Evolutionary conservation across 2,797 vertebrate genomes (phyloP), one percentile per base, ranked within the genome.

Genomic region (Lacerta agilis): DNA sequence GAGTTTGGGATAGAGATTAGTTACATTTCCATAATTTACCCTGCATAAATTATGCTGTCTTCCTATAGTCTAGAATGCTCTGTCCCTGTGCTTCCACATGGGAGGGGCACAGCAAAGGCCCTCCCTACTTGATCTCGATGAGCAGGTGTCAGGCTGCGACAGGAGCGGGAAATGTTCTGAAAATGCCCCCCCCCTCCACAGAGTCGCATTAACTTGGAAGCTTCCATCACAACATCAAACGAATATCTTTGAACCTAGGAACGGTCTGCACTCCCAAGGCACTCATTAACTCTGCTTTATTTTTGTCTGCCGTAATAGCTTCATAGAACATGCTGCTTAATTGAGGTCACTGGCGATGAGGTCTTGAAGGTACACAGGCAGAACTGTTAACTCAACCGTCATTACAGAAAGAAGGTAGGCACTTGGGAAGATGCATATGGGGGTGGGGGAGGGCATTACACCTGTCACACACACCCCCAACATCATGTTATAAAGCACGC

Each of bases 251-350:
- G 66, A 45, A 66, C 36, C 25, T 75, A n/a, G 36, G 38, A 78
- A 61, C 73, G 15, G 20, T 49, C 55, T 66, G 25, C 29, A n/a
- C 73, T 66, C 77, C 78, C 73, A 17, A 67, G 25, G 33, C 61
- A 79, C 49, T 81, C 41, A 81, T 89, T 76, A 81, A 6, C 29
- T 90, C 84, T 83, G 80, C 85, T 13, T 4, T 43, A 1, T 86
- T 93, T 88, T 89, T 58, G 66, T 20, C 83, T 66, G 18, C 10
- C 90, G 78, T 73, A 81, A 72, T 76, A 85, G 6, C n/a, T 78
- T 27, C 72, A 45, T 79, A 88, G 86, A 87, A 85, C n/a, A 49
- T 85, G 71, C 49, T 87, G 38, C 49, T 36, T 85, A 4, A 67
- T 80, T 58, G 75, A 86, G 89, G 64, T 7, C 84, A 81, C 36